Conservation (phyloP, 2,888 invertebrate species). For the Uropetala carovei region DNA sequence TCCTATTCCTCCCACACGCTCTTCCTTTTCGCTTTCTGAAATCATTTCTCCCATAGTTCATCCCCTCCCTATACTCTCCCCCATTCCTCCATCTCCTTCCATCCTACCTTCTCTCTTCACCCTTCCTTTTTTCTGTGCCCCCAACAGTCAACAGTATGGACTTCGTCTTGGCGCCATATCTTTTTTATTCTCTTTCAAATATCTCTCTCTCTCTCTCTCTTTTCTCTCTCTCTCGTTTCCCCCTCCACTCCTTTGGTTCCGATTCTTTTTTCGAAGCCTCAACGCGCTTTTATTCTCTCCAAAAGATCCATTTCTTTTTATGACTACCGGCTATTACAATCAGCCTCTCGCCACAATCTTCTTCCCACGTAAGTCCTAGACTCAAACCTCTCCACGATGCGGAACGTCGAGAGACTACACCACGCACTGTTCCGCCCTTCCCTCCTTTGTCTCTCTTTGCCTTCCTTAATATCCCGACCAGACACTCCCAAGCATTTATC, state of each 20-base stretch:
- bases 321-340: background rate
- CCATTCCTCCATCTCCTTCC: background rate
- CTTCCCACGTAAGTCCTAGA: no score
- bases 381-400: no score
- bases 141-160: no score
- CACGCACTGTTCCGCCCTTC: no score
- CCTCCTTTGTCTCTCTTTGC: background rate
- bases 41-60: background rate
- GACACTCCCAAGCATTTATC: background rate
- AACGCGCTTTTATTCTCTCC: no score
- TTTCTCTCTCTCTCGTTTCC: background rate
- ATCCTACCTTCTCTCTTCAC: background rate
- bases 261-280: no score
- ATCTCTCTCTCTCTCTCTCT: background rate
- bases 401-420: no score
- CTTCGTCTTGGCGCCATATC: no score
- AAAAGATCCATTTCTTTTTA: background rate
- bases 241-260: no score
- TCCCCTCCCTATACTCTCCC: background rate
- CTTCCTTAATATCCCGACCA: conserved; percentile 5
- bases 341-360: background rate
- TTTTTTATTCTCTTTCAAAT: no score
- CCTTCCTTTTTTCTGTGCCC: background rate
- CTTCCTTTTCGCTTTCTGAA: background rate
- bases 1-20: background rate